phyloP scores from a whole-genome alignment of 2,888 invertebrate genomes.

The Eupithecia dodoneata region DNA sequence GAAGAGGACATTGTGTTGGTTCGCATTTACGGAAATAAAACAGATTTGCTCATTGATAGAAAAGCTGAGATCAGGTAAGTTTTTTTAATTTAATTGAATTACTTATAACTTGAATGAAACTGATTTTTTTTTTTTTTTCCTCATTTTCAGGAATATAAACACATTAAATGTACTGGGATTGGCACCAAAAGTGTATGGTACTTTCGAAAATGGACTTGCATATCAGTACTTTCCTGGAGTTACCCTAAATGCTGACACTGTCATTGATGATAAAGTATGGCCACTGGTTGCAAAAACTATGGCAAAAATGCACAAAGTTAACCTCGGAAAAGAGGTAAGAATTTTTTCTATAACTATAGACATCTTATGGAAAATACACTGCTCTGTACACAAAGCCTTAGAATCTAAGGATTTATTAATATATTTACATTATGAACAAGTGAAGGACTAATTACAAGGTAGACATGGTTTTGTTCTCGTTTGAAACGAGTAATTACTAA shows the following conservation, averaged over 20 bases:
- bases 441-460: neutral
- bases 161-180: constrained; percentile 87
- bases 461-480: neutral
- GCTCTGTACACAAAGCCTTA: too few relatives aligned
- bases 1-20: constrained; percentile 89
- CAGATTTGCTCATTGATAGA: constrained; percentile 95
- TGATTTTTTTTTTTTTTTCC: neutral
- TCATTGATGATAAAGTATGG: constrained; percentile 87
- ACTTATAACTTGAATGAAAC: neutral
- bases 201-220: constrained; percentile 96
- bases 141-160: constrained; percentile 69
- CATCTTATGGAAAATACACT: too few relatives aligned
- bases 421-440: too few relatives aligned
- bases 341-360: constrained; percentile 17
- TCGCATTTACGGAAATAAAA: constrained; percentile 96
- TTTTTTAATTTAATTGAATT: neutral
- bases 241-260: constrained; percentile 87
- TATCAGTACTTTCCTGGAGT: constrained; percentile 94
- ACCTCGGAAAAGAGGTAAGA: constrained; percentile 69
- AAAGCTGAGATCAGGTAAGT: constrained; percentile 89
- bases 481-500: neutral
- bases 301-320: constrained; percentile 91
- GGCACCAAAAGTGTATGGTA: constrained; percentile 94
- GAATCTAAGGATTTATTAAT: too few relatives aligned
- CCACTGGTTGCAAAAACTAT: constrained; percentile 90